Conservation (phyloP, 2,797 vertebrate species). For the Telmatherina bonti region DNA sequence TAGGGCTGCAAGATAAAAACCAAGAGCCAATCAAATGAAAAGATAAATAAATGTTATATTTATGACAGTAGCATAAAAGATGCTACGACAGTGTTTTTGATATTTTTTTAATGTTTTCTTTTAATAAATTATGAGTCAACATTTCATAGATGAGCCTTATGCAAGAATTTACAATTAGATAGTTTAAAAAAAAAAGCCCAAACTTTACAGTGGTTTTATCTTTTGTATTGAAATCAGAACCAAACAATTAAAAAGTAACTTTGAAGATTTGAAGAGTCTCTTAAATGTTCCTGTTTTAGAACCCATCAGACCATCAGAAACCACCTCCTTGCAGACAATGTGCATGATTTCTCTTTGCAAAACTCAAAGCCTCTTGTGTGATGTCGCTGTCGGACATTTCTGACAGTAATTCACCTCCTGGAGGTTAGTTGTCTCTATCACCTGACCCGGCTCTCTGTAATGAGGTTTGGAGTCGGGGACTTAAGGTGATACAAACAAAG, state of each 20-base stretch:
- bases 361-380: slow-evolving; percentile 18
- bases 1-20: slow-evolving; percentile 22
- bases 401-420: slow-evolving; percentile 69
- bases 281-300: slow-evolving; percentile 11
- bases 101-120: neutral
- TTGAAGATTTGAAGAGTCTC: slow-evolving; percentile 8
- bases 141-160: neutral
- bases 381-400: slow-evolving; percentile 43
- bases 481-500: slow-evolving; percentile 80
- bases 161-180: neutral
- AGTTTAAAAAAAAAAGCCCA: neutral
- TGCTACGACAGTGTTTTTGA: neutral
- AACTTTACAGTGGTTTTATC: slow-evolving; percentile 6
- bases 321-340: slow-evolving; percentile 23
- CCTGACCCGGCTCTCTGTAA: slow-evolving; percentile 70
- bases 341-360: slow-evolving; percentile 23
- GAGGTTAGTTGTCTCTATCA: slow-evolving; percentile 68
- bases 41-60: slow-evolving; percentile 4
- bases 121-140: neutral
- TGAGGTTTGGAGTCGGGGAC: slow-evolving; percentile 75
- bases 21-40: slow-evolving; percentile 22
- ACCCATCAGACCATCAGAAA: slow-evolving; percentile 1
- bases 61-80: neutral
- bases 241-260: neutral
- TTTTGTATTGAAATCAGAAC: slow-evolving; percentile 8